These are phyloP conservation scores for Phylloscopus collybita DNA, from an alignment of 2,797 vertebrate species.

Conservation along the genomic window DNA sequence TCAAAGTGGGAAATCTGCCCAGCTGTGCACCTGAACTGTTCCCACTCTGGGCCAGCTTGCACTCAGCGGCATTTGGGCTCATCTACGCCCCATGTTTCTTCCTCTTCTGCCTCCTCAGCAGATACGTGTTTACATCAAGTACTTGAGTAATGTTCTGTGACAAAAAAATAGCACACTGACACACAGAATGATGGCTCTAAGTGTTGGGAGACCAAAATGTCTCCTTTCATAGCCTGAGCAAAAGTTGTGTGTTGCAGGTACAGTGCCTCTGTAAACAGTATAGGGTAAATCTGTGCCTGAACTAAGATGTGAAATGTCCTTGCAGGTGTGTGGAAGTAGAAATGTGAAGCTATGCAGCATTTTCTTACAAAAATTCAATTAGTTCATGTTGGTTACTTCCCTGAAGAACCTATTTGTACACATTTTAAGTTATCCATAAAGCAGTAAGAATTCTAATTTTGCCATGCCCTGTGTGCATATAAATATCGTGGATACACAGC, in stretches of 20 bases:
- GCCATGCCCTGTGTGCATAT: not conserved
- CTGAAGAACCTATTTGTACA: not conserved
- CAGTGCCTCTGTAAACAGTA: not conserved
- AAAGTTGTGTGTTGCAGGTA: not conserved
- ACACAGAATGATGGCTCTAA: not conserved
- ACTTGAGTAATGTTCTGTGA: not conserved
- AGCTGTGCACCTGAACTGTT: not conserved
- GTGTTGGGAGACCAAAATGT: not conserved
- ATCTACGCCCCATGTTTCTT: not conserved
- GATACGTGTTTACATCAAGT: not conserved
- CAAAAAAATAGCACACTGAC: not conserved
- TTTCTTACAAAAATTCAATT: not conserved
- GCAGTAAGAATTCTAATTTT: not conserved
- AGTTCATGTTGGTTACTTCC: not conserved
- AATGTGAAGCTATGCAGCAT: not conserved
- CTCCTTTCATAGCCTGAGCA: not conserved
- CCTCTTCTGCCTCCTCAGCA: not conserved
- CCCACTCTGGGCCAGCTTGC: fast-evolving
- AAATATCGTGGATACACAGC: not conserved
- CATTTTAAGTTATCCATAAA: not conserved
- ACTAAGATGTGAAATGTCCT: not conserved
- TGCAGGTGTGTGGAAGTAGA: not conserved
- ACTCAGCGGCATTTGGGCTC: not conserved
- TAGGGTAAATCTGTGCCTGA: not conserved
- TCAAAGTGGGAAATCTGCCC: not conserved